Evolutionary conservation across 1,140 invertebrate genomes (phyloP), one percentile per base, ranked within the genome.

Genomic region (Solenopsis fugax): DNA sequence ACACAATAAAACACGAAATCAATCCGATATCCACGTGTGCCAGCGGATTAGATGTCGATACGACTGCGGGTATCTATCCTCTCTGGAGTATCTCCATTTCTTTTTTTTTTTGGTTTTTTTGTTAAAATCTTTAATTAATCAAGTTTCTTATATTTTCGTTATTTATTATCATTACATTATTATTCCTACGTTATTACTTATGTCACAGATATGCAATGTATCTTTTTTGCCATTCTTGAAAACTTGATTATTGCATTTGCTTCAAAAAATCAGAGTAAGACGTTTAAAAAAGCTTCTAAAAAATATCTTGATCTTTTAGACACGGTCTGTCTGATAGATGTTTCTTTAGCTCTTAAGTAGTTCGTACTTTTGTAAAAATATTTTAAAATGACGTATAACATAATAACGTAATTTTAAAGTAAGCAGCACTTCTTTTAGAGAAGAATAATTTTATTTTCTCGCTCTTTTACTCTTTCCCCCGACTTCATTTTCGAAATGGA

Each of bases 1-100:
- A 65, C 60, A 50, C 60, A 65, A 77, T 85, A 85, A 85, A 85
- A 85, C 29, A 37, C 56, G 81, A 62, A 85, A 85, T 85, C 71
- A 60, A 85, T 76, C 45, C 77, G 60, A 82, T 65, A 75, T 56
- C 21, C 45, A 58, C 48, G 18, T 75, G 75, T 71, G 72, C 29
- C 52, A 54, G 73, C 10, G 50, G 37, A 80, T 81, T 71, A 72
- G 48, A 85, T 67, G 50, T 75, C 64, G 16, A 50, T 37, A 45
- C 69, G 64, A 71, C 34, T 50, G 56, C 45, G 41, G 18, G 13
- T 41, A 77, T 85, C 21, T 52, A 13, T 18, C 50, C 9, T 37
- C 41, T 41, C 41, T 29, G 12, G 7, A 0, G 18, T 76, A 64
- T 64, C 18, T 52, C 29, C 13, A 12, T 75, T 69, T 37, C 12